Evolutionary conservation across 1,140 invertebrate genomes (phyloP), one percentile per base, ranked within the genome.

Genomic region (Drosophila tristis): DNA sequence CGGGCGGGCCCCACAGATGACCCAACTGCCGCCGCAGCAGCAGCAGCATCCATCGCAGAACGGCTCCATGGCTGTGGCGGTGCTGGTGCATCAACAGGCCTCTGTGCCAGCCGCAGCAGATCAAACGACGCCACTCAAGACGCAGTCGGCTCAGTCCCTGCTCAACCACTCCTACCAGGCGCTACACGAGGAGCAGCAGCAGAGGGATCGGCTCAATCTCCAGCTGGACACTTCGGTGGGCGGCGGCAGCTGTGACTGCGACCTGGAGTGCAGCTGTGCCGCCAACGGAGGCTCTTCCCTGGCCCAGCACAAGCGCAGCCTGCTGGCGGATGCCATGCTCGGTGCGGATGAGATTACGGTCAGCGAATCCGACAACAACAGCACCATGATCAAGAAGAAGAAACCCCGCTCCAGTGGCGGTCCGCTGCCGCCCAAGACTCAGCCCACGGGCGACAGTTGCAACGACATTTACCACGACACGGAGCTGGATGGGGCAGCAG

Each of bases 361-460:
- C 54, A 91, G 90, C n/a, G 90, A 91, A 26, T 91, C 90, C n/a
- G 90, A 91, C 62, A 91, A 91, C 56, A 91, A 91, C 48, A 91
- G 90, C 57, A 91, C 90, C 8, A 91, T 90, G 74, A 79, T 91
- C 39, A 91, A 91, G 25, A 87, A 79, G 56, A 91, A 89, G 53
- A 91, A 91, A 16, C 67, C 84, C 0, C 75, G 84, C 0, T 77
- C 74, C n/a, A 58, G 31, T 43, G 67, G 71, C 0, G 76, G 73
- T 5, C 66, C 64, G 13, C 48, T 87, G 31, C 84, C 86, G 1
- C 29, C 60, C 8, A 87, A 87, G 26, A 53, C 66, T 1, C 80
- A 77, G 29, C 80, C 76, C 39, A 61, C 61, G 25, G 65, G 26
- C 11, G 63, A 66, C 23, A 90, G 77, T 25, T 80, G 64, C 49